phyloP scores from a whole-genome alignment of 2,113 vertebrate species.

The Hyperopisus bebe region DNA sequence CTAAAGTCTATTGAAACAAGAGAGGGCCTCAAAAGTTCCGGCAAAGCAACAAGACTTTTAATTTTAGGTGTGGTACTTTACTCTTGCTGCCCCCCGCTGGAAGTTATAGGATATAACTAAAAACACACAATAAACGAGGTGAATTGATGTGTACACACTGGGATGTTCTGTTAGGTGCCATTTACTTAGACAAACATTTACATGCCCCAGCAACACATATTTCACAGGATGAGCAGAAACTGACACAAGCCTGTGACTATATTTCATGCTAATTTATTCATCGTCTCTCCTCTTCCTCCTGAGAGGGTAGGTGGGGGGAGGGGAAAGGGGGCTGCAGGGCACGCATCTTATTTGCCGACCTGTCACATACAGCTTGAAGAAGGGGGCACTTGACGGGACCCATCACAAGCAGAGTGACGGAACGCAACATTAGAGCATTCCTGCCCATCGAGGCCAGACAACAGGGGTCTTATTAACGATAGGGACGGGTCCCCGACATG shows the following conservation, averaged over 20 bases:
- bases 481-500: constrained; percentile 20
- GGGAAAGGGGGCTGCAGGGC: not conserved
- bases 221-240: not conserved
- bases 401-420: constrained; percentile 19
- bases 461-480: constrained; percentile 29
- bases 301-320: not conserved
- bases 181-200: not conserved
- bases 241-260: not conserved
- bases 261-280: not conserved
- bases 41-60: not conserved
- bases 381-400: not conserved
- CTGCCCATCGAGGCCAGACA: constrained; percentile 25
- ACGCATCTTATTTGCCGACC: not conserved
- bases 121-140: not conserved
- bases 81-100: not conserved
- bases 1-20: not conserved
- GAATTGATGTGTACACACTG: not conserved
- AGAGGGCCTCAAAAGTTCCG: not conserved
- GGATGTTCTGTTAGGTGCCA: not conserved
- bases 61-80: not conserved
- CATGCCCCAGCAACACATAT: not conserved
- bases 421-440: constrained; percentile 26
- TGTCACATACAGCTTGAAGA: not conserved
- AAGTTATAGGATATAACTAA: constrained; percentile 12
- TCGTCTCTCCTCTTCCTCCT: not conserved